Evolutionary conservation across 2,888 invertebrate species (phyloP).

Genomic region (Lacanobia wlatinum): DNA sequence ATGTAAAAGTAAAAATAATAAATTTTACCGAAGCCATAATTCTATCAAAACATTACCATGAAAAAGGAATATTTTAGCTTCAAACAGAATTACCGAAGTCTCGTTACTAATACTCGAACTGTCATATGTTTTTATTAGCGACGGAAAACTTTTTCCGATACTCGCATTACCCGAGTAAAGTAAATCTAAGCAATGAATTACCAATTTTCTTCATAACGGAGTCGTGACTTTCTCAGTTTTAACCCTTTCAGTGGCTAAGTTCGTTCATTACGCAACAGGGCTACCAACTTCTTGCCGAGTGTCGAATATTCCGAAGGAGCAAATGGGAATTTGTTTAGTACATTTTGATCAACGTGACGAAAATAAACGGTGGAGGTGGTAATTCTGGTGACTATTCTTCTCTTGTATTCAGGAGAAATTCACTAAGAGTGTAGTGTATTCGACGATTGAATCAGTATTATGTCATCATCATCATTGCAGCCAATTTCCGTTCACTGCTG

Average conservation of each 20-base stretch:
- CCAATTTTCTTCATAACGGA: constrained; percentile 84
- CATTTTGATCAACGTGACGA: constrained; percentile 72
- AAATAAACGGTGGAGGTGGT: constrained; percentile 66
- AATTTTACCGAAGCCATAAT: constrained; percentile 39
- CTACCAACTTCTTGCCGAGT: constrained; percentile 76
- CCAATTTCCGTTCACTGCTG: too few species aligned
- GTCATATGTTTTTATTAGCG: constrained; percentile 76
- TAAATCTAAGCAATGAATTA: constrained; percentile 84
- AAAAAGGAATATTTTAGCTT: constrained; percentile 58
- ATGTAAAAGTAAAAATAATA: constrained; percentile 33
- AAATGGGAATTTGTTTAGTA: constrained; percentile 77
- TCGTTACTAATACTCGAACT: constrained; percentile 68
- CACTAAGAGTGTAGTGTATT: too few species aligned
- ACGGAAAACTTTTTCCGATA: constrained; percentile 78
- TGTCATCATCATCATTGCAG: too few species aligned
- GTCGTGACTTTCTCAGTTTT: constrained; percentile 80
- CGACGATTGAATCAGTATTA: too few species aligned
- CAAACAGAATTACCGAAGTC: constrained; percentile 60
- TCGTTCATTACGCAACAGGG: constrained; percentile 81
- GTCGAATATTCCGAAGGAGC: constrained; percentile 75
- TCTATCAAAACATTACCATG: constrained; percentile 36
- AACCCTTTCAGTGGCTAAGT: constrained; percentile 83
- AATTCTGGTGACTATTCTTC: constrained; percentile 10
- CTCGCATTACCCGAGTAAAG: constrained; percentile 74
- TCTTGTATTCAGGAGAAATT: not conserved